phyloP scores from a whole-genome alignment of 2,888 invertebrate genomes.

The Drosophila peninsularis region DNA sequence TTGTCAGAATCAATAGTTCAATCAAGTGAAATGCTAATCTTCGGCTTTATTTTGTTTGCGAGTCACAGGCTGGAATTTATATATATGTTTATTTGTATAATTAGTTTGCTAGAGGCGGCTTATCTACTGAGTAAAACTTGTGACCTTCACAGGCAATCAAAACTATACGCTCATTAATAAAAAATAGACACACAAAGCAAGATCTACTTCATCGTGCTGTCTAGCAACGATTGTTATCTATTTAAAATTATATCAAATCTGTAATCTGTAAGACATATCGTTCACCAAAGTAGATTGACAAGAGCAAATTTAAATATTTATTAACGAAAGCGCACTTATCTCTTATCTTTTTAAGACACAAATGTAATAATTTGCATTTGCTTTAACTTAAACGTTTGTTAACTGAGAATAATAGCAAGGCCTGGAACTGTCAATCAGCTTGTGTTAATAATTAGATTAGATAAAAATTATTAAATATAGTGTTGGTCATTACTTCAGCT shows the following conservation, averaged over 20 bases:
- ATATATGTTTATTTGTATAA: background rate
- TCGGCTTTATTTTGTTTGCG: background rate
- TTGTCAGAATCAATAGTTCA: conserved; percentile 22
- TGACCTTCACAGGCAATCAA: conserved; percentile 25
- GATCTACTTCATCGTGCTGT: background rate
- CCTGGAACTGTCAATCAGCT: conserved; percentile 6
- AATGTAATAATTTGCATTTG: background rate
- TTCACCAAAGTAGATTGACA: background rate
- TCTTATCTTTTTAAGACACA: conserved; percentile 10
- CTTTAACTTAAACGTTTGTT: background rate
- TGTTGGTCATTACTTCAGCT: background rate
- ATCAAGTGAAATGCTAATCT: conserved; percentile 13
- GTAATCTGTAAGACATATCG: background rate
- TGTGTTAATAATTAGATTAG: conserved; percentile 25
- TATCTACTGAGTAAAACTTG: conserved; percentile 35
- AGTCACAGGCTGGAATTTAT: background rate
- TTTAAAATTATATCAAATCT: background rate
- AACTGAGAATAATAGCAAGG: background rate
- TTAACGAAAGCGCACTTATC: background rate
- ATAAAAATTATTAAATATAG: conserved; percentile 16
- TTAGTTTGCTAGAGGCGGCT: conserved; percentile 15
- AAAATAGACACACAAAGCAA: conserved; percentile 30
- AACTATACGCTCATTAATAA: conserved; percentile 42
- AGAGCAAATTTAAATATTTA: conserved; percentile 15
- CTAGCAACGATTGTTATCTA: background rate